Percentiles rank a stretch among this genome's conserved stretches.
phyloP scores from a whole-genome alignment of 2,113 vertebrate species.

The Ceuthmochares aereus region DNA sequence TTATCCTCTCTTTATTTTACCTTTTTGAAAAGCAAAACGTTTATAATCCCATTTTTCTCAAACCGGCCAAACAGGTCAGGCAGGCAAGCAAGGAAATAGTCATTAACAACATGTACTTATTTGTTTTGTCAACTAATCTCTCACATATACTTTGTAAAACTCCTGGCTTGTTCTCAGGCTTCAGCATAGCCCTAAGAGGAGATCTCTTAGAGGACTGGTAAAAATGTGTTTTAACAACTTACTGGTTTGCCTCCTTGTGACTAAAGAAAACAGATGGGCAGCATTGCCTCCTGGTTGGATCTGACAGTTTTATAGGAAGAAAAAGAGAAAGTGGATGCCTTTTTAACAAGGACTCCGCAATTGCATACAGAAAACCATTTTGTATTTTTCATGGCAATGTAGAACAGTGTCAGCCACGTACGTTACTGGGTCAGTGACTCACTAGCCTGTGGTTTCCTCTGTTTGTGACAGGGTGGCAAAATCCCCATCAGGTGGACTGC shows the following conservation, averaged over 20 bases:
- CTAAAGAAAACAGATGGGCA: conserved; percentile 56
- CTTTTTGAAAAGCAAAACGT: conserved; percentile 27
- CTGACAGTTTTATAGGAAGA: conserved; percentile 39
- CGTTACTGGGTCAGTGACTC: neutral
- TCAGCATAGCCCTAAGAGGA: conserved; percentile 39
- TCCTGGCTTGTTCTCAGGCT: conserved; percentile 35
- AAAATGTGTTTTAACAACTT: conserved; percentile 55
- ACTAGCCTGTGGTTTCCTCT: neutral
- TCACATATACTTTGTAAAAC: conserved; percentile 38
- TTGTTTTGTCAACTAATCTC: conserved; percentile 55
- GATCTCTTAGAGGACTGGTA: conserved; percentile 28
- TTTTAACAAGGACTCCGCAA: neutral
- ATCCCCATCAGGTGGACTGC: conserved; percentile 98
- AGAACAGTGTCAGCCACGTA: neutral
- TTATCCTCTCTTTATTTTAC: conserved; percentile 39
- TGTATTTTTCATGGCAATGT: neutral
- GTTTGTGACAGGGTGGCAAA: conserved; percentile 90
- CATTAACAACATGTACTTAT: conserved; percentile 28
- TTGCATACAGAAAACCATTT: neutral
- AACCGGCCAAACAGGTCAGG: conserved; percentile 14
- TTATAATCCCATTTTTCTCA: conserved; percentile 47
- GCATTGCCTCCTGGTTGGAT: conserved; percentile 29
- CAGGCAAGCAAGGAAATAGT: conserved; percentile 46
- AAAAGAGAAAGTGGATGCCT: neutral
- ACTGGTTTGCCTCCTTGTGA: conserved; percentile 33